phyloP scores from a whole-genome alignment of 2,888 invertebrate species.

The Aleiodes testaceus region DNA sequence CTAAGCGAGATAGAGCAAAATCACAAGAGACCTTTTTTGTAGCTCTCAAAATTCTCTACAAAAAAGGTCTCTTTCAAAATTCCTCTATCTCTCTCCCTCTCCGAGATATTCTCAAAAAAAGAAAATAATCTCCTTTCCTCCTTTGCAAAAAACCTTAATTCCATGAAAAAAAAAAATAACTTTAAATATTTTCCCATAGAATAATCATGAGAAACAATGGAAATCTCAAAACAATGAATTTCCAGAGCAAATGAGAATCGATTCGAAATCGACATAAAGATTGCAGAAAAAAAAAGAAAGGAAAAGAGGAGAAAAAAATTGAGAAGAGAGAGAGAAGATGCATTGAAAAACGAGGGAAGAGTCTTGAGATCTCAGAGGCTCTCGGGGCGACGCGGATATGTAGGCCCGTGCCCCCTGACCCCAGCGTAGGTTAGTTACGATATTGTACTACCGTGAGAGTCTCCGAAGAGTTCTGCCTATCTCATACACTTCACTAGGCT shows the following conservation, averaged over 20 bases:
- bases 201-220: not conserved
- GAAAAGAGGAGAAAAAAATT: not conserved
- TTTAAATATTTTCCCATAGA: too few species aligned
- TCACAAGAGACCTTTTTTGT: too few species aligned
- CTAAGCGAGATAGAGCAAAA: too few species aligned
- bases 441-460: slow-evolving; percentile 58
- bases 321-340: slow-evolving; percentile 22
- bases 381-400: slow-evolving; percentile 52
- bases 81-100: too few species aligned
- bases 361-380: slow-evolving; percentile 23
- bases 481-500: slow-evolving; percentile 34
- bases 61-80: too few species aligned
- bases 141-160: too few species aligned
- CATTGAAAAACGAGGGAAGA: slow-evolving; percentile 25
- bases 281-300: not conserved
- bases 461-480: slow-evolving; percentile 25
- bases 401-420: slow-evolving; percentile 55
- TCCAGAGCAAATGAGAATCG: not conserved
- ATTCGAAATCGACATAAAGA: slow-evolving; percentile 9
- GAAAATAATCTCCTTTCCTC: too few species aligned
- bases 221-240: not conserved
- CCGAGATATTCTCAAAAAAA: too few species aligned
- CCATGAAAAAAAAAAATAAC: too few species aligned
- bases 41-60: too few species aligned
- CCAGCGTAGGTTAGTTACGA: slow-evolving; percentile 56